Base-by-base conservation (phyloP, 2,797 vertebrate species). In the Characodon lateralis region DNA sequence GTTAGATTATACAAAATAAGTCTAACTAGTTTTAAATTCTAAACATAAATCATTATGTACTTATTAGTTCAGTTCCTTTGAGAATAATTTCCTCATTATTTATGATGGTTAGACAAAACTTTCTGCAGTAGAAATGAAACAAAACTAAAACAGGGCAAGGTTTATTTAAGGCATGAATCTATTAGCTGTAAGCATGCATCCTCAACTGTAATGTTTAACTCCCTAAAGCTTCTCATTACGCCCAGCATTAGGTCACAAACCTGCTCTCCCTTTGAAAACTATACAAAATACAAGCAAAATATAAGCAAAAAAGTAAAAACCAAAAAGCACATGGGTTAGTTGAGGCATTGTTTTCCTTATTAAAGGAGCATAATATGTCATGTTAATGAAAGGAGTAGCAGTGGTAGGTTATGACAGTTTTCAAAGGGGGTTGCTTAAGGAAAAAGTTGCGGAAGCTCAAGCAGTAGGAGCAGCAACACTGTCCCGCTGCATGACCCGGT, bases 401-500 rank as follows among this genome's bases (percentile, higher is more conserved):
- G 77, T 83, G 18, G 72, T 84, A 89, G 91, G 93, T 94, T 93
- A 95, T 90, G 94, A 89, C 85, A 28, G 92, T 92, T 93, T 92
- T 95, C 92, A 94, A 93, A 95, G 92, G 92, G 94, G 89, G 86
- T 89, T 72, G 85, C 81, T 91, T 89, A 88, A 89, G 93, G 85
- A 87, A 92, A 91, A 92, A 79, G 82, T 63, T 69, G 91, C 85
- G 85, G 81, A 88, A 94, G 92, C 92, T 88, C 77, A 92, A 94
- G 92, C 93, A 89, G 89, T 78, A 90, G 88, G 85, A 90, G 88
- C 89, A 78, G 69, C 83, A 79, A 90, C 79, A 89, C 81, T 83
- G 43, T 90, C 90, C 89, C 76, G 89, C 87, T 80, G 43, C 86
- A 61, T 51, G 86, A 81, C 81, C 85, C 66, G 86, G 81, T 89